phyloP scores from a whole-genome alignment of 2,797 vertebrate genomes.

The Spheniscus humboldti region DNA sequence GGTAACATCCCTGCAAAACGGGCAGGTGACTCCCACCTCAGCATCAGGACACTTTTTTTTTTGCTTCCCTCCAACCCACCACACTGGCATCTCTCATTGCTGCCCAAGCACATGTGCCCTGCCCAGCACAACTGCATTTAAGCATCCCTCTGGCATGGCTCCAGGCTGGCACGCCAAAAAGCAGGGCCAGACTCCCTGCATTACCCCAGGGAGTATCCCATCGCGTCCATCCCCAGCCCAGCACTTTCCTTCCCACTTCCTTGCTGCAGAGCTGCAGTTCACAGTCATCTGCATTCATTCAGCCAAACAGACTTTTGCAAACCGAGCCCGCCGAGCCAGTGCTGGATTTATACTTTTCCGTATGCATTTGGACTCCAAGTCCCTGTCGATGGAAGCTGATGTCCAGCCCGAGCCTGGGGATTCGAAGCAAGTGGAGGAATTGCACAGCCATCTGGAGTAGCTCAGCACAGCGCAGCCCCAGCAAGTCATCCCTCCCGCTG shows the following conservation, averaged over 20 bases:
- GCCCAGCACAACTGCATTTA: background rate
- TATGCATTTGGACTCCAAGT: conserved; percentile 5
- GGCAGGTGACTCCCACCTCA: background rate
- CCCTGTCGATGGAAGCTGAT: conserved; percentile 25
- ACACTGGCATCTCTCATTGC: background rate
- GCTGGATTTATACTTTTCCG: conserved; percentile 44
- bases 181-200: fast-evolving
- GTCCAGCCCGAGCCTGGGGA: background rate
- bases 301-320: conserved; percentile 20
- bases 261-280: background rate
- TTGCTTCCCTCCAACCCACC: background rate
- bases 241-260: background rate
- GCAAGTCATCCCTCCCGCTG: background rate
- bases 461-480: background rate
- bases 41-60: background rate
- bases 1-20: background rate
- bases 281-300: conserved; percentile 25
- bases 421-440: background rate
- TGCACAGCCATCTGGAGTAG: conserved; percentile 51
- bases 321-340: background rate
- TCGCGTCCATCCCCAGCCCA: background rate
- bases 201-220: background rate
- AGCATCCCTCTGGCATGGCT: background rate
- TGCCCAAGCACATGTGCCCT: background rate
- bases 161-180: background rate